A percentile compares a stretch with the other conserved stretches of the same genome.
phyloP scores from a whole-genome alignment of 2,888 invertebrate species.

The Arctia plantaginis region DNA sequence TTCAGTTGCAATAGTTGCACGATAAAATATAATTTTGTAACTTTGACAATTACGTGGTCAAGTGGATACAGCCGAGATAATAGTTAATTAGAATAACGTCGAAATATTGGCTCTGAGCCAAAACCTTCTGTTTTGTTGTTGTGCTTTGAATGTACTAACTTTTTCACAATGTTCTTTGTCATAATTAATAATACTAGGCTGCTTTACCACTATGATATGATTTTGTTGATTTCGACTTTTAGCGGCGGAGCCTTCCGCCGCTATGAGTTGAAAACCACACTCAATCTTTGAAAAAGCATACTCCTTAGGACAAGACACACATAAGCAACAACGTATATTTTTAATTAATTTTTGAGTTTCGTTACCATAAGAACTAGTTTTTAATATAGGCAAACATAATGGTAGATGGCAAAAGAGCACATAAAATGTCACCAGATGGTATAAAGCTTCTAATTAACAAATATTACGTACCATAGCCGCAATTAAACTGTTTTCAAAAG shows the following conservation, averaged over 20 bases:
- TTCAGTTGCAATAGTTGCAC: background rate
- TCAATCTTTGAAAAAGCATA: too few species aligned
- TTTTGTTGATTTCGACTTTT: too few species aligned
- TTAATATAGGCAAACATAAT: too few species aligned
- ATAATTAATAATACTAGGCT: background rate
- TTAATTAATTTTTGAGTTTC: too few species aligned
- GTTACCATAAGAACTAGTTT: too few species aligned
- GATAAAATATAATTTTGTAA: background rate
- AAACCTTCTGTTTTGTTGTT: background rate
- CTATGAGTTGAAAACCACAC: too few species aligned
- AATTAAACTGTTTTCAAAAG: background rate
- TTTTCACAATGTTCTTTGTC: conserved; percentile 5
- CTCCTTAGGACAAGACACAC: too few species aligned
- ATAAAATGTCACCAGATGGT: too few species aligned
- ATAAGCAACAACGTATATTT: too few species aligned
- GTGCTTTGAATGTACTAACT: background rate
- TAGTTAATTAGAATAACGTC: conserved; percentile 11
- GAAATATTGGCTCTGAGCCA: conserved; percentile 13
- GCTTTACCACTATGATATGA: background rate
- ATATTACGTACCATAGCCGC: background rate
- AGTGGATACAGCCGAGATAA: conserved; percentile 9
- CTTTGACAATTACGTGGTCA: conserved; percentile 1
- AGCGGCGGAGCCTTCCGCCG: too few species aligned
- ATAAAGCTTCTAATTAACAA: too few species aligned
- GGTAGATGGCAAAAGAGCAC: too few species aligned